Evolutionary conservation across 2,888 invertebrate genomes (phyloP).

Genomic region (Cetonia aurata): DNA sequence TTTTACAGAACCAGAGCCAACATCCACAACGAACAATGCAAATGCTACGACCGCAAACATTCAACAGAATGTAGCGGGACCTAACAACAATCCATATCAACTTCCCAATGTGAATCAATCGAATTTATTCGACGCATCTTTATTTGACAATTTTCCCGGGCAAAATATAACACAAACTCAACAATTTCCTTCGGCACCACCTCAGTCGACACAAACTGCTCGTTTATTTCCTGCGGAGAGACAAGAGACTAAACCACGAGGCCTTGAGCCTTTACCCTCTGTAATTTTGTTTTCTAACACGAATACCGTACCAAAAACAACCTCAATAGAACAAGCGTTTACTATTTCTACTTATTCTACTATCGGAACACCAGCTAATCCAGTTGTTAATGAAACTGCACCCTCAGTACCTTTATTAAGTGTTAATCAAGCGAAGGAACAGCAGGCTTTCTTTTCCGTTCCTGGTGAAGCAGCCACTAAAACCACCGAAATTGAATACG

Average conservation of each 20-base stretch:
- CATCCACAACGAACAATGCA: neutral
- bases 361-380: neutral
- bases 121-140: neutral
- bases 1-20: constrained; percentile 12
- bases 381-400: neutral
- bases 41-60: constrained; percentile 1
- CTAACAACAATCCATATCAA: constrained; percentile 13
- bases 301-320: neutral
- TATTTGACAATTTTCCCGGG: too few species aligned
- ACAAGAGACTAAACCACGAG: neutral
- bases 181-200: neutral
- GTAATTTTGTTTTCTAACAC: constrained; percentile 16
- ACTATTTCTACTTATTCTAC: constrained; percentile 14
- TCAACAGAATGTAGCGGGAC: neutral
- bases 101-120: constrained; percentile 3
- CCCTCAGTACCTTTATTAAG: neutral
- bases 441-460: too few species aligned
- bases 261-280: neutral
- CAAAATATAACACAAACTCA: constrained; percentile 1
- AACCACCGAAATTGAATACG: neutral
- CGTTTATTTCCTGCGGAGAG: neutral
- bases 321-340: neutral
- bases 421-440: neutral
- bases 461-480: neutral
- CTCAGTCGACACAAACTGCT: neutral